A percentile compares a stretch with the other conserved stretches of the same genome.
Conservation (phyloP, 2,113 vertebrate genomes). For the Xenopus borealis region DNA sequence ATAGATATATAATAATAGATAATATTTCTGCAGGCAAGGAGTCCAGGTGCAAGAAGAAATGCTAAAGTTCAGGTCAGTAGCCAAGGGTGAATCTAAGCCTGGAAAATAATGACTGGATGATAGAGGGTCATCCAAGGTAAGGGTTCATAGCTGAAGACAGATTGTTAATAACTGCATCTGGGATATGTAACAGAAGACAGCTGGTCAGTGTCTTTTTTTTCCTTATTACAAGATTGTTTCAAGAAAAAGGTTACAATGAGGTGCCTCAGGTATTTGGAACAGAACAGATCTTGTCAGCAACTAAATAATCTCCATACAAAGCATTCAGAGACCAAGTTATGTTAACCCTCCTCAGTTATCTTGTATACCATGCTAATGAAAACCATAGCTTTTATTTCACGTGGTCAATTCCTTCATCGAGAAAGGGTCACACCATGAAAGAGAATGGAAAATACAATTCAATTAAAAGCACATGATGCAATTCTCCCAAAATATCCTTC, state of each 20-base stretch:
- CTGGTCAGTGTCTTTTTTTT: not conserved
- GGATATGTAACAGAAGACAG: not conserved
- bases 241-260: not conserved
- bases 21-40: not conserved
- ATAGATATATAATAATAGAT: no score
- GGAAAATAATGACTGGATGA: not conserved
- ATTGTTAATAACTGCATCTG: not conserved
- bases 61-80: not conserved
- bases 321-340: no score
- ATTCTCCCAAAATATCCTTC: no score
- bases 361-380: no score
- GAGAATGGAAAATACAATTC: no score
- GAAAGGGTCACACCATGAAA: no score
- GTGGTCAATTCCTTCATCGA: no score
- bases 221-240: slow-evolving; percentile 4
- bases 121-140: slow-evolving; percentile 22
- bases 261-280: not conserved
- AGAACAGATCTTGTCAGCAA: not conserved
- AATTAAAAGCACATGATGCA: no score
- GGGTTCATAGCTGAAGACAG: not conserved
- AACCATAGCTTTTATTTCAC: no score
- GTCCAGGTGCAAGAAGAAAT: not conserved
- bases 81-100: not conserved
- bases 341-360: no score
- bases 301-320: no score